Evolutionary conservation across 35 echinoderm and acorn worm species (phyloP).

Genomic region (Anneissia japonica): DNA sequence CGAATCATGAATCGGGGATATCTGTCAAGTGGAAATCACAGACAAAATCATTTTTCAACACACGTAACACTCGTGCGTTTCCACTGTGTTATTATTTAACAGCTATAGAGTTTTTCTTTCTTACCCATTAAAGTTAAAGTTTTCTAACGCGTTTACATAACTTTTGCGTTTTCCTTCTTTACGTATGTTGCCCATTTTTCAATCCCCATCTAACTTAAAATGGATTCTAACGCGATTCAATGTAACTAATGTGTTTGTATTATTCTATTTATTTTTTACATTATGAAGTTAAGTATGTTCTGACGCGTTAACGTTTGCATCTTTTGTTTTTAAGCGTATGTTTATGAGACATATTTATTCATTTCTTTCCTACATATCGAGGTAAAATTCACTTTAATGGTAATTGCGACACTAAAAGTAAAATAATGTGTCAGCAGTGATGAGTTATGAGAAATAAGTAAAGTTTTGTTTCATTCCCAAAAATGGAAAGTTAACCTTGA

Average conservation of each 20-base stretch:
- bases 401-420: background rate
- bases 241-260: background rate
- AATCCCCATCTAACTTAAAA: background rate
- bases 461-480: background rate
- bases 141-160: too few relatives aligned
- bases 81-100: too few relatives aligned
- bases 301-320: background rate
- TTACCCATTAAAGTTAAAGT: too few relatives aligned
- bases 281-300: background rate
- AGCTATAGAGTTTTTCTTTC: too few relatives aligned
- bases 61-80: background rate
- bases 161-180: background rate
- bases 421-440: background rate
- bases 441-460: background rate
- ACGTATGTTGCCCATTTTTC: background rate
- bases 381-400: background rate
- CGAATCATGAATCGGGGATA: background rate
- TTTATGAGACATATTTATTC: background rate
- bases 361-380: background rate
- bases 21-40: background rate
- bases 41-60: background rate
- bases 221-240: background rate
- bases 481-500: background rate
- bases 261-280: background rate
- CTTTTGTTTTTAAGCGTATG: background rate